phyloP scores from a whole-genome alignment of 2,888 invertebrate species.

The Elegia similella region DNA sequence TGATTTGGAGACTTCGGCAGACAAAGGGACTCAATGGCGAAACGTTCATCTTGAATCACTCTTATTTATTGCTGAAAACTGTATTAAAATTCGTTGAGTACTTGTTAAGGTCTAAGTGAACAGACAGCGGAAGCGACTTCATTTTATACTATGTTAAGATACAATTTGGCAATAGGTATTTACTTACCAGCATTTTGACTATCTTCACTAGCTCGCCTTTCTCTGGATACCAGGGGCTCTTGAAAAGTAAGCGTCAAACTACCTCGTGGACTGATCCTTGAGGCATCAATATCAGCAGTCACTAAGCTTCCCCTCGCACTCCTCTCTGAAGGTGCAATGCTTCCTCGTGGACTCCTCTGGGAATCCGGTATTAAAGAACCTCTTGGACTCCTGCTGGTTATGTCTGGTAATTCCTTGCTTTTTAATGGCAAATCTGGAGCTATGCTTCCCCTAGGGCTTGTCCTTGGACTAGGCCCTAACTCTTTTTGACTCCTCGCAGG shows the following conservation, averaged over 20 bases:
- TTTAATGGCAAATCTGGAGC: slow-evolving; percentile 66
- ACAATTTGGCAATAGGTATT: background rate
- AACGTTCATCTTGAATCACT: too few species aligned
- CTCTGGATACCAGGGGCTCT: slow-evolving; percentile 79
- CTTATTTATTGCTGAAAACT: too few species aligned
- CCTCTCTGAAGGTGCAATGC: slow-evolving; percentile 79
- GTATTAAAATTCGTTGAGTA: too few species aligned
- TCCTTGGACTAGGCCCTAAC: slow-evolving; percentile 75
- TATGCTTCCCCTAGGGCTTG: slow-evolving; percentile 82
- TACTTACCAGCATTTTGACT: slow-evolving; percentile 75
- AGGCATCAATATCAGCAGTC: slow-evolving; percentile 58
- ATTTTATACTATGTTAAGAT: too few species aligned
- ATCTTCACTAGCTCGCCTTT: slow-evolving; percentile 82
- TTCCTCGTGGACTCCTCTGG: slow-evolving; percentile 83
- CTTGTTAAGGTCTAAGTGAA: too few species aligned
- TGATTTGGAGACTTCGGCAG: too few species aligned
- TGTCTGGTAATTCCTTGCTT: slow-evolving; percentile 69
- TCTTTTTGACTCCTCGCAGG: slow-evolving; percentile 71
- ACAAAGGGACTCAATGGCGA: too few species aligned
- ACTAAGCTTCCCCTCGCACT: slow-evolving; percentile 70
- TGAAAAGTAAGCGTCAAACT: slow-evolving; percentile 83
- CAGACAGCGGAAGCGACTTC: too few species aligned
- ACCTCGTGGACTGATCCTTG: slow-evolving; percentile 79
- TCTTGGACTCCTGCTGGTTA: slow-evolving; percentile 71
- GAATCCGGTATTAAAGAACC: slow-evolving; percentile 82